A percentile compares a stretch with the other conserved stretches of the same genome.
Conservation (phyloP, 2,888 invertebrate species). For the Ellobium chinense region DNA sequence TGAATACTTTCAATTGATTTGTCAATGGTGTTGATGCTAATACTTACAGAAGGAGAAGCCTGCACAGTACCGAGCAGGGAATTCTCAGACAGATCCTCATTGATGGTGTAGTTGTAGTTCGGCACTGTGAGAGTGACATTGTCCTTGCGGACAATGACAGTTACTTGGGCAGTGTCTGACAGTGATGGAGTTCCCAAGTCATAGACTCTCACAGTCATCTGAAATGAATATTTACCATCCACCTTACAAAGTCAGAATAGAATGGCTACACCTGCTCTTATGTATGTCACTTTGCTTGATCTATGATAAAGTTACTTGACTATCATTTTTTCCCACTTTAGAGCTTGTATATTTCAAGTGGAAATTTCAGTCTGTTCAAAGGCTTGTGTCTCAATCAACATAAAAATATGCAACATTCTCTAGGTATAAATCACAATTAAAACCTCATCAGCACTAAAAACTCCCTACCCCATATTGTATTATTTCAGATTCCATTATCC, state of each 20-base stretch:
- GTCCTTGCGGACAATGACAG: slow-evolving; percentile 50
- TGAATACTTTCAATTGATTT: too few species aligned
- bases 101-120: slow-evolving; percentile 37
- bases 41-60: slow-evolving; percentile 41
- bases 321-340: too few species aligned
- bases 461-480: too few species aligned
- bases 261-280: not conserved
- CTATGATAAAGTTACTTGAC: not conserved
- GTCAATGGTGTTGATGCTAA: too few species aligned
- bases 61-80: slow-evolving; percentile 16
- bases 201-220: slow-evolving; percentile 39
- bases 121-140: not conserved
- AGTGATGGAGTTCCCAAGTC: slow-evolving; percentile 46
- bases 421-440: too few species aligned
- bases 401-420: too few species aligned
- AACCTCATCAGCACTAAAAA: too few species aligned
- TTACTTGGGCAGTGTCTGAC: slow-evolving; percentile 36
- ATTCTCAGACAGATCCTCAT: slow-evolving; percentile 27
- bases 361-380: too few species aligned
- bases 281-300: not conserved
- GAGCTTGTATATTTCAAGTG: too few species aligned
- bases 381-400: too few species aligned
- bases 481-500: too few species aligned
- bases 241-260: not conserved
- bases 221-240: not conserved